A percentile compares a stretch with the other conserved stretches of the same genome.
Evolutionary conservation across 2,888 invertebrate species (phyloP).

Genomic region (Diplolepis rosae): DNA sequence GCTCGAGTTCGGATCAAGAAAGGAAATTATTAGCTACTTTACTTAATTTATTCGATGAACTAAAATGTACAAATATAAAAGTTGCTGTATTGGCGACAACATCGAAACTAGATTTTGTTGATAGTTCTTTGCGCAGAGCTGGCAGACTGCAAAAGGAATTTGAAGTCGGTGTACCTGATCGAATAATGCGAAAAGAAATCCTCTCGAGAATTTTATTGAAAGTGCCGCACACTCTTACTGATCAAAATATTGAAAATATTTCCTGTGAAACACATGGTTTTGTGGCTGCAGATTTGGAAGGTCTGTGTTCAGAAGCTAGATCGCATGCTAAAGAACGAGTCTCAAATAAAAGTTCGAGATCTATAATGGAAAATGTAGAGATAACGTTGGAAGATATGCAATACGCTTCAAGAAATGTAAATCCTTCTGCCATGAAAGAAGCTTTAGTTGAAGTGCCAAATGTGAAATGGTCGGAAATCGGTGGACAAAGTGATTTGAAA

Average conservation of each 20-base stretch:
- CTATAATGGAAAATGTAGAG: constrained; percentile 15
- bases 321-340: constrained; percentile 50
- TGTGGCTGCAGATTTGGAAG: constrained; percentile 90
- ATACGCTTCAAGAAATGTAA: constrained; percentile 80
- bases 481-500: constrained; percentile 91
- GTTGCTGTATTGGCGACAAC: constrained; percentile 87
- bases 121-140: constrained; percentile 84
- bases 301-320: constrained; percentile 83
- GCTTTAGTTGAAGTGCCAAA: constrained; percentile 90
- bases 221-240: constrained; percentile 76
- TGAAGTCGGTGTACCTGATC: constrained; percentile 85
- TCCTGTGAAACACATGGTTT: constrained; percentile 89
- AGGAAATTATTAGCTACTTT: constrained; percentile 83
- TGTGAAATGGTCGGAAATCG: constrained; percentile 94
- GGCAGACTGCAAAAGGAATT: constrained; percentile 89
- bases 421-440: constrained; percentile 94
- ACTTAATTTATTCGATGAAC: constrained; percentile 78
- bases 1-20: constrained; percentile 81
- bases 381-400: constrained; percentile 77
- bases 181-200: constrained; percentile 80
- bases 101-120: constrained; percentile 84
- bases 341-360: neutral
- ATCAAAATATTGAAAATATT: constrained; percentile 78
- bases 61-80: constrained; percentile 75
- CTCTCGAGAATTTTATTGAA: constrained; percentile 79